Percentiles rank a stretch among this genome's conserved stretches.
Evolutionary conservation across 2,113 vertebrate genomes (phyloP).

Genomic region (Manacus vitellinus): DNA sequence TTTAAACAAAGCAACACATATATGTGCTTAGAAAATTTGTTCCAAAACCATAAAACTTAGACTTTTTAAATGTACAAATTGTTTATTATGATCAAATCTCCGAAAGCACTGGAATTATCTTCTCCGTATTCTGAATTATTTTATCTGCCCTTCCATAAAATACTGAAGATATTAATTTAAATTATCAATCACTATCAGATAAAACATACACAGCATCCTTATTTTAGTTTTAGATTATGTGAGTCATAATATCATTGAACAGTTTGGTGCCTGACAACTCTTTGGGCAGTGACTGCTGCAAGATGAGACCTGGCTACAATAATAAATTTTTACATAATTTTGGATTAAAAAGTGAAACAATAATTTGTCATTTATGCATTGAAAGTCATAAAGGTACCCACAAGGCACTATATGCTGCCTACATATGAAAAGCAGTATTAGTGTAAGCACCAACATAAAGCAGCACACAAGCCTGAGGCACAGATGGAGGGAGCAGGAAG

Average conservation of each 20-base stretch:
- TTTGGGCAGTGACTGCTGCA: not conserved
- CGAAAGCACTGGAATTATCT: not conserved
- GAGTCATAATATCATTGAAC: not conserved
- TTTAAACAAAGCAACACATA: not conserved
- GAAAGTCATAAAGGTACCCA: not conserved
- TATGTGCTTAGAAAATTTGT: not conserved
- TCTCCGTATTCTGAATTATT: not conserved
- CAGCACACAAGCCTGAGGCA: fast-evolving
- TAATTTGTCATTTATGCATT: not conserved
- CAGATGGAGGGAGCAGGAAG: fast-evolving
- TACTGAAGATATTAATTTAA: not conserved
- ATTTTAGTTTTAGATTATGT: not conserved
- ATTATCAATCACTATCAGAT: not conserved
- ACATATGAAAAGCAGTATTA: not conserved
- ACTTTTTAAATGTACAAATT: not conserved
- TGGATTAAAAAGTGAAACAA: not conserved
- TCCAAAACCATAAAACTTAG: not conserved
- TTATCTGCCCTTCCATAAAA: not conserved
- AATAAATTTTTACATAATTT: not conserved
- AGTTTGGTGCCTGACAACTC: not conserved
- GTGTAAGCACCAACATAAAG: not conserved
- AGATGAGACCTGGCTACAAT: not conserved
- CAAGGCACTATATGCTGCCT: not conserved
- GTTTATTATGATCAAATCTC: not conserved
- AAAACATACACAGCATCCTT: not conserved